A percentile compares a stretch with the other conserved stretches of the same genome.
These are phyloP conservation scores for Apoderus coryli DNA, from an alignment of 2,888 invertebrate species.

Conservation along the genomic window DNA sequence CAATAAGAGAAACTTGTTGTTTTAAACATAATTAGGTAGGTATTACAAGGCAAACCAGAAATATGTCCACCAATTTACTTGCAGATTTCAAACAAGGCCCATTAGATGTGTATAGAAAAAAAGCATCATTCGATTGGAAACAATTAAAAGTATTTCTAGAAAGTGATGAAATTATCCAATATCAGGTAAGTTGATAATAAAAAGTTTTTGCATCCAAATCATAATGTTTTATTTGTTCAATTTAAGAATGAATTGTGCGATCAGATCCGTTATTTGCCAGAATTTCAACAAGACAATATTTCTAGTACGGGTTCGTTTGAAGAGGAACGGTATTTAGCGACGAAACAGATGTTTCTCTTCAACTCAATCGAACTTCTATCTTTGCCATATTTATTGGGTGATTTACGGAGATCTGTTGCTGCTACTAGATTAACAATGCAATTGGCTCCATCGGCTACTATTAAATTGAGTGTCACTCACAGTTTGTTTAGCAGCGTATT, in stretches of 20 bases:
- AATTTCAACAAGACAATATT: neutral
- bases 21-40: too few species aligned
- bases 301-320: constrained; percentile 18
- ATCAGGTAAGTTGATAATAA: constrained; percentile 38
- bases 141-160: constrained; percentile 39
- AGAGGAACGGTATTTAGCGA: constrained; percentile 37
- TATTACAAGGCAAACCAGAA: too few species aligned
- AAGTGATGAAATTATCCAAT: constrained; percentile 36
- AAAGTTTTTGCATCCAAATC: too few species aligned
- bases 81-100: constrained; percentile 50
- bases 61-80: too few species aligned
- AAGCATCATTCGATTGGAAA: constrained; percentile 54
- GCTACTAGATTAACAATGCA: constrained; percentile 41
- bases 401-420: constrained; percentile 34
- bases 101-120: constrained; percentile 45
- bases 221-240: too few species aligned
- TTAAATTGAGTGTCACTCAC: constrained; percentile 47
- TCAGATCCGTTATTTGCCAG: too few species aligned
- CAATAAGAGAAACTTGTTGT: too few species aligned
- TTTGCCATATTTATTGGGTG: constrained; percentile 36
- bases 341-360: constrained; percentile 45
- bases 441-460: constrained; percentile 45
- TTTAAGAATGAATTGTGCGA: too few species aligned
- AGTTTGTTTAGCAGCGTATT: constrained; percentile 52
- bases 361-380: constrained; percentile 48